Evolutionary conservation across 2,888 invertebrate species (phyloP).

Genomic region (Drosophila austrosaltans): DNA sequence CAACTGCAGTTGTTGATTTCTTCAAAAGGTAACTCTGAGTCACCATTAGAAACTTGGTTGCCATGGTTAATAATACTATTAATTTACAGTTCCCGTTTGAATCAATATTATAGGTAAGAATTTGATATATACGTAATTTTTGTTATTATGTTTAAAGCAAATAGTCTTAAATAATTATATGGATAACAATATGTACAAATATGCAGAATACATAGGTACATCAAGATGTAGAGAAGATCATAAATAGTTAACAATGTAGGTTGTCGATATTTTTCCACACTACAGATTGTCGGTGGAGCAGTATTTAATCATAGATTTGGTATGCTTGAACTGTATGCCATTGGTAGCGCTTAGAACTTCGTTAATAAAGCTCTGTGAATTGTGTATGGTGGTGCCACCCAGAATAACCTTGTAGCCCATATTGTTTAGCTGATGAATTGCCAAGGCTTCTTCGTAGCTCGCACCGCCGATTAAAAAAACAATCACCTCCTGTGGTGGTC

Average conservation of each 20-base stretch:
- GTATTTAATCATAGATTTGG: slow-evolving; percentile 89
- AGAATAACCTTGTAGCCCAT: slow-evolving; percentile 90
- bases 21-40: background rate
- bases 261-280: slow-evolving; percentile 25
- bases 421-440: slow-evolving; percentile 92
- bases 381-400: slow-evolving; percentile 96
- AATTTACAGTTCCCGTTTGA: no score
- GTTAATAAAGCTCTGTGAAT: slow-evolving; percentile 91
- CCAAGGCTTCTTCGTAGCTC: slow-evolving; percentile 97
- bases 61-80: slow-evolving; percentile 18
- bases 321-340: slow-evolving; percentile 87
- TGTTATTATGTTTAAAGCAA: slow-evolving; percentile 21
- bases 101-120: background rate
- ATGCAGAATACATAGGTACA: background rate
- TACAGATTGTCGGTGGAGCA: slow-evolving; percentile 86
- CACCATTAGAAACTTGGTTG: slow-evolving; percentile 34
- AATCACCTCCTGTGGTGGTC: slow-evolving; percentile 95
- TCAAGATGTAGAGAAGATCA: slow-evolving; percentile 20
- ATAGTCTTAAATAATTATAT: slow-evolving; percentile 6
- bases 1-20: slow-evolving; percentile 14
- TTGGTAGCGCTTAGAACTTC: slow-evolving; percentile 89
- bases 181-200: background rate
- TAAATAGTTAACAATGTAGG: slow-evolving; percentile 67
- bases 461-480: slow-evolving; percentile 98
- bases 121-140: slow-evolving; percentile 11